phyloP scores from a whole-genome alignment of 2,113 vertebrate species.

The Leucopsar rothschildi region DNA sequence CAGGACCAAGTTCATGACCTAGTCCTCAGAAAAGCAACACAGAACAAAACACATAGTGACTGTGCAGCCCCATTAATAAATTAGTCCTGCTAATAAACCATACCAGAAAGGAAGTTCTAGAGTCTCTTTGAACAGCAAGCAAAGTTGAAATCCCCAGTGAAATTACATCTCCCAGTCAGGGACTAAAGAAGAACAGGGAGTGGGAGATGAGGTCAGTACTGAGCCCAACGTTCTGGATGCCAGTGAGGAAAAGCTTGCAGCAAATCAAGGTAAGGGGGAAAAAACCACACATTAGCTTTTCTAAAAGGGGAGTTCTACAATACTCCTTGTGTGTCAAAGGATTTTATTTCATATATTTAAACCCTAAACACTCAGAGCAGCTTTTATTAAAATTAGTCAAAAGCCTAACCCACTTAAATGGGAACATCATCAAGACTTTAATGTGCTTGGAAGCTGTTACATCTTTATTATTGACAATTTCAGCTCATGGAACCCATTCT shows the following conservation, averaged over 20 bases:
- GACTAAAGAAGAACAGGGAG: not conserved
- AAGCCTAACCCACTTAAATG: constrained; percentile 20
- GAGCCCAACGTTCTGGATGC: accelerated
- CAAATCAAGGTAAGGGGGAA: not conserved
- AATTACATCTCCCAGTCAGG: not conserved
- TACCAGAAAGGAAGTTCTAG: not conserved
- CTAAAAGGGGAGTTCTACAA: not conserved
- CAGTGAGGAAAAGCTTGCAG: not conserved
- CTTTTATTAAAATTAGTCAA: constrained; percentile 15
- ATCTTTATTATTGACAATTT: constrained; percentile 45
- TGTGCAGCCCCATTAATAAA: not conserved
- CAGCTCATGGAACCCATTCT: constrained; percentile 13
- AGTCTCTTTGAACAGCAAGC: not conserved
- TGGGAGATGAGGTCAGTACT: not conserved
- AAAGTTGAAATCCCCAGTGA: not conserved
- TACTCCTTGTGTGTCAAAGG: not conserved
- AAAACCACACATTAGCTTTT: not conserved
- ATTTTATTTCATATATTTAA: not conserved
- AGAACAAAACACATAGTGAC: not conserved
- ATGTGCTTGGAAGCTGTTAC: constrained; percentile 24
- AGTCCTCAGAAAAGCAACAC: not conserved
- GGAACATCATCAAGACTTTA: constrained; percentile 11
- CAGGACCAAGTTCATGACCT: not conserved
- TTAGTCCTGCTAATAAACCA: not conserved
- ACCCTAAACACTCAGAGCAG: not conserved